A percentile compares a stretch with the other conserved stretches of the same genome.
phyloP scores from a whole-genome alignment of 2,888 invertebrate genomes.

The Aporophyla nigra region DNA sequence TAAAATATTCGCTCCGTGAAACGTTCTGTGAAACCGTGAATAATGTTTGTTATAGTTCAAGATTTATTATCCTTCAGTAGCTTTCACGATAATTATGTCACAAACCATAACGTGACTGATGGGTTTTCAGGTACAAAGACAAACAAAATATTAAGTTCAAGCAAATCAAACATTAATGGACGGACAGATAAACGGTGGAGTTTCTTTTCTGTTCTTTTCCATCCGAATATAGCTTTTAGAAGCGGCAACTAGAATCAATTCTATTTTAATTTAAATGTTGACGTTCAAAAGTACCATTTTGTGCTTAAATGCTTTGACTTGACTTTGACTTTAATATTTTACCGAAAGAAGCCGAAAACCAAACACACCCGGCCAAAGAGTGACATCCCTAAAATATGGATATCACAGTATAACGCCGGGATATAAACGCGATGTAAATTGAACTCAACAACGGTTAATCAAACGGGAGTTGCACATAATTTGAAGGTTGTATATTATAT shows the following conservation, averaged over 20 bases:
- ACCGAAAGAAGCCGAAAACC: neutral
- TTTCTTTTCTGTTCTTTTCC: too few relatives aligned
- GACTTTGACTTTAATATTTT: too few relatives aligned
- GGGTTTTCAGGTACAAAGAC: neutral
- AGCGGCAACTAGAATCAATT: too few relatives aligned
- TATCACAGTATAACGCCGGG: neutral
- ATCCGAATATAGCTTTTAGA: too few relatives aligned
- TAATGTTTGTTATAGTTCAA: neutral
- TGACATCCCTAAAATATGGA: slow-evolving; percentile 33
- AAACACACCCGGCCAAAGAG: neutral
- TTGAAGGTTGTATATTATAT: slow-evolving; percentile 25
- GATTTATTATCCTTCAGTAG: neutral
- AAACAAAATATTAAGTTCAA: neutral
- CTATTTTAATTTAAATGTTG: too few relatives aligned
- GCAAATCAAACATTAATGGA: neutral
- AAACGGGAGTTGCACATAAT: slow-evolving; percentile 32
- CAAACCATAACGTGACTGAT: neutral
- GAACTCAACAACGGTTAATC: slow-evolving; percentile 34
- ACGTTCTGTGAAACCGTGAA: neutral
- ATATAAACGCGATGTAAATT: slow-evolving; percentile 39
- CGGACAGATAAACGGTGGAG: too few relatives aligned
- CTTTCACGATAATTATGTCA: neutral
- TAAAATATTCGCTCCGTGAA: neutral
- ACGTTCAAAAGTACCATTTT: too few relatives aligned
- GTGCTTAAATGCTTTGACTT: too few relatives aligned